Evolutionary conservation across 2,113 vertebrate species (phyloP), one percentile per base, ranked within the genome.

Genomic region (Panthera leo): DNA sequence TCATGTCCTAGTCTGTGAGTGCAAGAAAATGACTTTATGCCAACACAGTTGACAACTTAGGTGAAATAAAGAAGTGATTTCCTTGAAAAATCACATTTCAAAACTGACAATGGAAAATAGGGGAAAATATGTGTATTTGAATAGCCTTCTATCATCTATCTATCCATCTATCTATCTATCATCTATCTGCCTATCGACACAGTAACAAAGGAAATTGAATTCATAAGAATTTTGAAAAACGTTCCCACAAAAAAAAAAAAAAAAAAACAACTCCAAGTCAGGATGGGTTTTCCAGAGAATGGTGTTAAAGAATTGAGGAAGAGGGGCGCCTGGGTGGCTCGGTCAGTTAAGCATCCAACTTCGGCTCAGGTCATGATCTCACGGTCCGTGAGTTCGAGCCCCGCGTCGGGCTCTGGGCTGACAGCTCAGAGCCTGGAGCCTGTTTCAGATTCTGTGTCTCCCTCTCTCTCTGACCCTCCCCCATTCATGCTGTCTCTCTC

Each of bases 301-400:
- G 76, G 16, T 23, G 92, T 87, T 55, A 96, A 96, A 61, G 5
- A 94, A 71, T 45, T 73, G 12, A 92, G 36, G 48, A 84, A 93
- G 29, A 91, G 39, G 39, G 39, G 39, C 4, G 39, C 4, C 39
- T 39, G 39, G 39, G 39, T 39, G 39, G 39, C 39, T 39, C 39
- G 39, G 39, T 39, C 39, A 39, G 39, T 39, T 39, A 39, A 39
- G 39, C 39, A 39, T 39, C 39, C 39, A 4, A 39, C 39, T 39
- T 39, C 4, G 39, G 39, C 39, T 39, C 39, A 39, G 39, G 39
- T 39, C 39, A 39, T 39, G 39, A 39, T 39, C 39, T 39, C 39
- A 4, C 39, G 39, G 39, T 39, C 39, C 4, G 39, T 39, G 39
- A 39, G 39, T 39, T 39, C 39, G 39, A 39, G 39, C 39, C 39